phyloP scores from a whole-genome alignment of 2,113 vertebrate species.

The Microtus ochrogaster region DNA sequence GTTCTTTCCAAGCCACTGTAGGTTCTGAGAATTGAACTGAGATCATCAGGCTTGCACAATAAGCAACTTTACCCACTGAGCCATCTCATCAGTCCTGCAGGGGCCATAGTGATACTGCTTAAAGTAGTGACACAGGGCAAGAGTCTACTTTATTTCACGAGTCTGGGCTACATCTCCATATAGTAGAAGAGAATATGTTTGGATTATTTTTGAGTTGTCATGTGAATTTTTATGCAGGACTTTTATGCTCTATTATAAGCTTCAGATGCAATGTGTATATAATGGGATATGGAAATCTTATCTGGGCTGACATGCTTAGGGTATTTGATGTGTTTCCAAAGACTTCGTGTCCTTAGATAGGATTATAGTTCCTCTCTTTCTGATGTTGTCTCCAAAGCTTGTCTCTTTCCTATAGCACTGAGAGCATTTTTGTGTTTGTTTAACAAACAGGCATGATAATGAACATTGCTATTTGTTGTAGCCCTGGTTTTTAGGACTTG shows the following conservation, averaged over 20 bases:
- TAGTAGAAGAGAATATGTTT: constrained; percentile 20
- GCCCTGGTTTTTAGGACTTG: constrained; percentile 16
- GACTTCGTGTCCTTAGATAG: constrained; percentile 59
- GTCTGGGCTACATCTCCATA: constrained; percentile 35
- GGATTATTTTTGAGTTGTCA: constrained; percentile 61
- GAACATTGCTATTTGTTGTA: constrained; percentile 44
- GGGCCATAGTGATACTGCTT: neutral
- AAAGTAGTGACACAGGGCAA: neutral
- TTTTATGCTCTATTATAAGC: constrained; percentile 49
- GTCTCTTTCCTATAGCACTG: constrained; percentile 28
- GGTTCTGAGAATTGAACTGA: neutral
- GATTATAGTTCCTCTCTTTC: constrained; percentile 67
- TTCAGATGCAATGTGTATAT: constrained; percentile 60
- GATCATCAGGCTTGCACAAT: too few relatives aligned
- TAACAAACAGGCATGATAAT: constrained; percentile 29
- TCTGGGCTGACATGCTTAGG: constrained; percentile 61
- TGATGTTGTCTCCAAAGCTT: constrained; percentile 62
- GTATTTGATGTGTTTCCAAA: constrained; percentile 69
- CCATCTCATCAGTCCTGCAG: neutral
- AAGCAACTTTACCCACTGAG: neutral
- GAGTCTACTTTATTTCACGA: constrained; percentile 27
- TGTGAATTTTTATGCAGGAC: constrained; percentile 63
- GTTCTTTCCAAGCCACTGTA: neutral
- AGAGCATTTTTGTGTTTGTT: constrained; percentile 62
- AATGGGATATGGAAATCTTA: constrained; percentile 61